A percentile compares a stretch with the other conserved stretches of the same genome.
These are phyloP conservation scores for Cetonia aurata DNA, from an alignment of 2,888 invertebrate genomes.

Conservation along the genomic window DNA sequence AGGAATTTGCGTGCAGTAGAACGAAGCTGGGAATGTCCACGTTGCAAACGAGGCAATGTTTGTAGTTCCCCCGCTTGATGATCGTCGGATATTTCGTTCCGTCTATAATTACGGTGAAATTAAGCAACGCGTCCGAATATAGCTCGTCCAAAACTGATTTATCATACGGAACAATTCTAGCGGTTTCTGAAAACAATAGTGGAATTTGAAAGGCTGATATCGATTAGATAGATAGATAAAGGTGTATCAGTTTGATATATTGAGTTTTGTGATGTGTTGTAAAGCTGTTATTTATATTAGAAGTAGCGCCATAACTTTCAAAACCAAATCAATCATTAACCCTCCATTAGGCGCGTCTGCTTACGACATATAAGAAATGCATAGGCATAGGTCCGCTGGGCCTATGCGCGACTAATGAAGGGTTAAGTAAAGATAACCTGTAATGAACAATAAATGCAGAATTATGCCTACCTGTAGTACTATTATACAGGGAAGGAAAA, in stretches of 20 bases:
- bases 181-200: not conserved
- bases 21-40: conserved; percentile 6
- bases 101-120: conserved; percentile 14
- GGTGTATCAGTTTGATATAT: not conserved
- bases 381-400: too few relatives aligned
- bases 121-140: conserved; percentile 29
- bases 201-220: not conserved
- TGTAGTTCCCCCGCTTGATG: conserved; percentile 22
- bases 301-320: too few relatives aligned
- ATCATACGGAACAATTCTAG: conserved; percentile 12
- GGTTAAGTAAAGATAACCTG: too few relatives aligned
- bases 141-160: conserved; percentile 16
- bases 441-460: too few relatives aligned
- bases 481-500: too few relatives aligned
- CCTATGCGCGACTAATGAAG: too few relatives aligned
- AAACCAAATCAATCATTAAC: too few relatives aligned
- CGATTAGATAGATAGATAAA: not conserved
- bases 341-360: too few relatives aligned
- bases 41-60: conserved; percentile 36
- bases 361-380: too few relatives aligned
- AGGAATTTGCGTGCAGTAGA: conserved; percentile 30
- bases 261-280: too few relatives aligned
- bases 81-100: conserved; percentile 32
- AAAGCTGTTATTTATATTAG: too few relatives aligned
- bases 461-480: too few relatives aligned